Percentiles rank a stretch among this genome's conserved stretches.
Conservation (phyloP, 2,113 vertebrate genomes). For the Chionis minor region DNA sequence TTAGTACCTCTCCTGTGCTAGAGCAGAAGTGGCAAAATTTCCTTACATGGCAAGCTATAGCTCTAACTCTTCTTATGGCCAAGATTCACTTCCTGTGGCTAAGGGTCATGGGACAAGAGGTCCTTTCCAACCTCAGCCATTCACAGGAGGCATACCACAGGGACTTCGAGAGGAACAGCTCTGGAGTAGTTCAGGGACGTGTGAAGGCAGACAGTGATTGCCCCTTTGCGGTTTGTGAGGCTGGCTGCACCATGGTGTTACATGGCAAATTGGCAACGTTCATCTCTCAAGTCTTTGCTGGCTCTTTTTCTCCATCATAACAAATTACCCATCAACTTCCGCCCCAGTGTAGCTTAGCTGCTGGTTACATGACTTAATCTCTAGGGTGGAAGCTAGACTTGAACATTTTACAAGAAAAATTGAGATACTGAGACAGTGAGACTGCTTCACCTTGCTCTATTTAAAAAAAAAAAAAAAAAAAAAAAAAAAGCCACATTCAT, state of each 20-base stretch:
- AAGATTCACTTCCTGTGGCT: neutral
- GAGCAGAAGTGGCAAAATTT: neutral
- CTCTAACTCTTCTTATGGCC: neutral
- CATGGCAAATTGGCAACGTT: accelerated
- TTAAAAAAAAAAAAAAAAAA: neutral
- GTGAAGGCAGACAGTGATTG: neutral
- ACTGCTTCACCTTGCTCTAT: neutral
- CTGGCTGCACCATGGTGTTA: accelerated
- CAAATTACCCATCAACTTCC: neutral
- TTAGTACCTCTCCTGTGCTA: neutral
- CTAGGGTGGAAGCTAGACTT: neutral
- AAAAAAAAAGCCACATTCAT: neutral
- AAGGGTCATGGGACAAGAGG: neutral
- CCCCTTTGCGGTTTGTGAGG: neutral
- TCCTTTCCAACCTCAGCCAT: neutral
- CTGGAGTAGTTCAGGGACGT: neutral
- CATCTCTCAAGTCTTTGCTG: neutral
- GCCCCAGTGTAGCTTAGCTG: neutral
- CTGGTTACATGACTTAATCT: neutral
- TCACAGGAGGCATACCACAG: neutral
- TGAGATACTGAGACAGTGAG: neutral
- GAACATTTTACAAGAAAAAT: neutral
- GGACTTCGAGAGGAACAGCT: neutral
- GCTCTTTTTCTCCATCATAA: neutral
- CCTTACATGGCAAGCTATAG: neutral